A percentile compares a stretch with the other conserved stretches of the same genome.
phyloP scores from a whole-genome alignment of 2,113 vertebrate species.

The Entomyzon cyanotis region DNA sequence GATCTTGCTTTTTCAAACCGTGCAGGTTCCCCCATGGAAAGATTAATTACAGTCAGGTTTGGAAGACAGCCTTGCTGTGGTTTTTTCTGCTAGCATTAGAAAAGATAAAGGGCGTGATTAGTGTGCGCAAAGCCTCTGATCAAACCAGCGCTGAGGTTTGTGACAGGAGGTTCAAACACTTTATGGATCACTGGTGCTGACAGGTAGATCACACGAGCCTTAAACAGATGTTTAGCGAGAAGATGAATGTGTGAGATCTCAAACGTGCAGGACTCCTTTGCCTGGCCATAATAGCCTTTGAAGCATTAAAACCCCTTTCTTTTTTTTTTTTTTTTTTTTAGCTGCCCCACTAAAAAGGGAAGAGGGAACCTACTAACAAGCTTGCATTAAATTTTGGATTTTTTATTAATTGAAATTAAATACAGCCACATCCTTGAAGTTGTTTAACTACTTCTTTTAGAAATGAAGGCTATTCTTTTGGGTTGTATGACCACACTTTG shows the following conservation, averaged over 20 bases:
- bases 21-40: conserved; percentile 64
- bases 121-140: conserved; percentile 74
- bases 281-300: conserved; percentile 57
- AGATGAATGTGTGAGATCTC: conserved; percentile 73
- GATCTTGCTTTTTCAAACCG: conserved; percentile 70
- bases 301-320: conserved; percentile 32
- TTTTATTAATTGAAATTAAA: conserved; percentile 9
- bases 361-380: conserved; percentile 39
- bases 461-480: background rate
- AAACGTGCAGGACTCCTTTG: conserved; percentile 47
- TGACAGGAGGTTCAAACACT: conserved; percentile 77
- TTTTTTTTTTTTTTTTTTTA: background rate
- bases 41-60: conserved; percentile 79
- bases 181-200: conserved; percentile 75
- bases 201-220: conserved; percentile 79
- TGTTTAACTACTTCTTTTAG: background rate
- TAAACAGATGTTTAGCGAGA: conserved; percentile 80
- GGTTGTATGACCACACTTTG: background rate
- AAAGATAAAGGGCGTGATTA: conserved; percentile 78
- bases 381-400: background rate
- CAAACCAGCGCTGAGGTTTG: conserved; percentile 72
- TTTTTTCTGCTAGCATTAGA: conserved; percentile 63
- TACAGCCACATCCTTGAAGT: background rate
- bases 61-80: conserved; percentile 63
- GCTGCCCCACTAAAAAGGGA: conserved; percentile 4